Base-by-base conservation (phyloP, 2,888 invertebrate species). In the Nebria brevicollis region DNA sequence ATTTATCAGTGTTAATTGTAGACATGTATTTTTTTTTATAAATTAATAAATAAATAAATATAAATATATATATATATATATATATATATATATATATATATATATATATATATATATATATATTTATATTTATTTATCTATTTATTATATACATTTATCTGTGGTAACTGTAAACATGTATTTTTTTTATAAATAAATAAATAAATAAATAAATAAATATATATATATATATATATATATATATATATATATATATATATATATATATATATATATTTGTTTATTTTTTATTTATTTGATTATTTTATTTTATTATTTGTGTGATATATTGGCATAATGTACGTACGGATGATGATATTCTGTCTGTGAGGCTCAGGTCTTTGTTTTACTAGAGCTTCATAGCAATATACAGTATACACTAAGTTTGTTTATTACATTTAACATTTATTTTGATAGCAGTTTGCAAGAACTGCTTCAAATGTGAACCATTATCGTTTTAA, bases 361-460 rank as follows among this genome's bases (percentile, higher is more conserved):
- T 81, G 77, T 66, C 68, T 81, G 73, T 43, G 73, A 34, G 42
- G 13, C 8, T 70, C 15, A 25, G 68, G 13, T 54, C 7, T 8
- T 54, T 54, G 8, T 8, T 54, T 54, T 54, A 41, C 77, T 13
- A 13, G 70, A 26, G 70, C 70, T 20, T 70, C 7, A 7, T 70
- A 70, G 34, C 70, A 26, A 81, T 81, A 70, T 81, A 81, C 81
- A 81, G 41, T 81, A 81, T 72, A 43, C 66, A 72, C 66, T 64
- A 65, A 20, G 20, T 20, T 20, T 20, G 20, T 20, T 54, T 76
- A 81, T 68, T 75, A 75, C 70, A 68, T 75, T 77, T 81, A 81
- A 80, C 80, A 80, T 77, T 72, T 25, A 41, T 75, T n/a, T 72
- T 70, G 70, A 13, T 26, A 70, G 26, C 70, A 70, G 26, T 70